Evolutionary conservation across 2,113 vertebrate genomes (phyloP).

Genomic region (Narcine bancroftii): DNA sequence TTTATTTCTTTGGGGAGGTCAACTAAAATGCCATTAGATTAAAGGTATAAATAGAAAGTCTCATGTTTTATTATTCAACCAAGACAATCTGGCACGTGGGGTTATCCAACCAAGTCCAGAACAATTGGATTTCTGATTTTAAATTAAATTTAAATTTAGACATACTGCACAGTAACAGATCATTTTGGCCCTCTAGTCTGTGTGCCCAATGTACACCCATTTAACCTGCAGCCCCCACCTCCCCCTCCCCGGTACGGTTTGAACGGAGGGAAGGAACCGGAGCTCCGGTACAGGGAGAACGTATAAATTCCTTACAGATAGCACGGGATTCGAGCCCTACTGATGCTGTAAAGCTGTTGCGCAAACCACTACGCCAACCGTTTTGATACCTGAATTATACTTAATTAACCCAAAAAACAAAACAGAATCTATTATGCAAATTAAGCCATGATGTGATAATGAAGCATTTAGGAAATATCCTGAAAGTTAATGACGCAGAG

Average conservation of each 20-base stretch:
- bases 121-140: not conserved
- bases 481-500: not conserved
- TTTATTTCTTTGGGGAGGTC: not conserved
- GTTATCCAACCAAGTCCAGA: not conserved
- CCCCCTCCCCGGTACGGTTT: too few relatives aligned
- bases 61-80: not conserved
- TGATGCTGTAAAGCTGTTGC: too few relatives aligned
- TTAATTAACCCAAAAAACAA: conserved; percentile 8
- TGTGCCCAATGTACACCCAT: too few relatives aligned
- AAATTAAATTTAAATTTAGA: too few relatives aligned
- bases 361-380: too few relatives aligned
- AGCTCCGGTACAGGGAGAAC: too few relatives aligned
- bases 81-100: not conserved
- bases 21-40: not conserved
- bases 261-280: too few relatives aligned
- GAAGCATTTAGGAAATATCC: not conserved
- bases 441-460: not conserved
- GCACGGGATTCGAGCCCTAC: too few relatives aligned
- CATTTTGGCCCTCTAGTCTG: too few relatives aligned
- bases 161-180: too few relatives aligned
- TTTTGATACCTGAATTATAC: not conserved
- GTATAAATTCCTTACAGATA: too few relatives aligned
- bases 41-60: not conserved
- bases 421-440: not conserved
- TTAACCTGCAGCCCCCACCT: too few relatives aligned